Conservation (phyloP, 2,888 invertebrate genomes). For the Chymomyza amoena region DNA sequence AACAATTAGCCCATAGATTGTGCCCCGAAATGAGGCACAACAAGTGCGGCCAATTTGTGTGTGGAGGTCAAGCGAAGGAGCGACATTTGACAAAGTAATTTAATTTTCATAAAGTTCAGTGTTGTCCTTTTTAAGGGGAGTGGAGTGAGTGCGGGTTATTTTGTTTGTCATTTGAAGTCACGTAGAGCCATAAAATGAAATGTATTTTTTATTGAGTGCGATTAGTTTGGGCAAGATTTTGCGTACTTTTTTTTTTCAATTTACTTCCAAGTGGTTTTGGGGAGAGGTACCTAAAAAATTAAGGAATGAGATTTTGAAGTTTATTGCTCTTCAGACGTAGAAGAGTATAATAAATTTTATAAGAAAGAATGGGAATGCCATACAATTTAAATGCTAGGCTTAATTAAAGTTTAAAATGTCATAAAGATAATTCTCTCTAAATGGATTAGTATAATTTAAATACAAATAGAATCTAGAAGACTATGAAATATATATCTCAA, state of each 20-base stretch:
- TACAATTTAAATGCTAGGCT: no score
- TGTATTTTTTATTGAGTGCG: conserved; percentile 10
- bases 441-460: no score
- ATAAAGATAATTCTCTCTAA: no score
- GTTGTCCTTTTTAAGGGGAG: not conserved
- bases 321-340: not conserved
- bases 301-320: no score
- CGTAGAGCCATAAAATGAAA: not conserved
- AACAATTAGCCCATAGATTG: conserved; percentile 48
- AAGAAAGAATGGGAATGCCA: no score
- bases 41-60: conserved; percentile 23
- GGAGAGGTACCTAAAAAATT: not conserved
- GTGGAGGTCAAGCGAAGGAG: not conserved
- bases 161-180: conserved; percentile 31
- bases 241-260: conserved; percentile 1
- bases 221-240: conserved; percentile 24
- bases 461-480: no score
- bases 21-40: conserved; percentile 47
- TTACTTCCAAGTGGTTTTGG: not conserved
- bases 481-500: no score
- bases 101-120: conserved; percentile 44
- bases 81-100: conserved; percentile 44
- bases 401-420: no score
- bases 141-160: not conserved
- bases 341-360: no score